phyloP scores from a whole-genome alignment of 1,140 invertebrate genomes.

The Cyclina sinensis region DNA sequence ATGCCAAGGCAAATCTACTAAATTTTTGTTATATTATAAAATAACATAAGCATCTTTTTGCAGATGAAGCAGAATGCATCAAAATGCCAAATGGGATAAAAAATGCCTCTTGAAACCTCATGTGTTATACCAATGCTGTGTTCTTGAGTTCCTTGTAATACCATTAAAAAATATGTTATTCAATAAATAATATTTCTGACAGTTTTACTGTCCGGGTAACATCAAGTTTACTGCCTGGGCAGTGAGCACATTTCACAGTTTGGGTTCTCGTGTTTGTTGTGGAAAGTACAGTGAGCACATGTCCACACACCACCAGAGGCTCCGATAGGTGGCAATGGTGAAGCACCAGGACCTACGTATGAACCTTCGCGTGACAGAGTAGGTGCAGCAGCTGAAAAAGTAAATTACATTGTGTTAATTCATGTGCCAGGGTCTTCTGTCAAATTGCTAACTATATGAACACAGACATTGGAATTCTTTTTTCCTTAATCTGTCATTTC shows the following conservation, averaged over 20 bases:
- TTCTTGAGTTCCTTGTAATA: too few relatives aligned
- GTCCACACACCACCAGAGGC: constrained; percentile 90
- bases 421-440: neutral
- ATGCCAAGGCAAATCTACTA: too few relatives aligned
- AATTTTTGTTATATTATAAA: too few relatives aligned
- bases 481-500: too few relatives aligned
- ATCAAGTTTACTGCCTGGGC: too few relatives aligned
- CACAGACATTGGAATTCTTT: too few relatives aligned
- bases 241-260: constrained; percentile 97
- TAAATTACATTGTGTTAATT: neutral
- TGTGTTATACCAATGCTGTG: too few relatives aligned
- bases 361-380: constrained; percentile 71
- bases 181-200: neutral
- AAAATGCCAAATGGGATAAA: too few relatives aligned
- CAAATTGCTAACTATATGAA: too few relatives aligned
- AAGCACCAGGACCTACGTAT: constrained; percentile 80
- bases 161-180: neutral
- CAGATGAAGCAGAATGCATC: too few relatives aligned
- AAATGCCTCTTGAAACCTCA: too few relatives aligned
- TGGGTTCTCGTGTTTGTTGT: constrained; percentile 92
- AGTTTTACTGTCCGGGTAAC: constrained; percentile 89
- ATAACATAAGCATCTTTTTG: too few relatives aligned
- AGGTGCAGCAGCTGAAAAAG: constrained; percentile 76
- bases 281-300: constrained; percentile 96
- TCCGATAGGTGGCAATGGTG: constrained; percentile 80